Base-by-base conservation (phyloP, 2,888 invertebrate species). In the Ectemnius continuus region DNA sequence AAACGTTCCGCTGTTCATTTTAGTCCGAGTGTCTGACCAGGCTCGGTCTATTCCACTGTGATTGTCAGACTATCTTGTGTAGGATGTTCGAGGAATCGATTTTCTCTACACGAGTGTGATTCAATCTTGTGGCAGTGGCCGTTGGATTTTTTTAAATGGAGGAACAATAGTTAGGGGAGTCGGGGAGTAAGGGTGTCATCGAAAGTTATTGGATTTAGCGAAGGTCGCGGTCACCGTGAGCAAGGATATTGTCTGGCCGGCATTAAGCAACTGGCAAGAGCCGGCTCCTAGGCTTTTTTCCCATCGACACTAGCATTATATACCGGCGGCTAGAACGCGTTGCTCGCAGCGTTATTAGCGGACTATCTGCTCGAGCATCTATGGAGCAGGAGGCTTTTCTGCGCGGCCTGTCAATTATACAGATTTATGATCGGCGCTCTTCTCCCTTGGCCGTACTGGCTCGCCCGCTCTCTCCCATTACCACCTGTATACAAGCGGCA, bases 391-490 rank as follows among this genome's bases (percentile, higher is more conserved):
- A 79, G 73, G 79, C 69, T 76, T 75, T 83, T 83, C 84, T 70
- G 73, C 81, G 79, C 79, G 73, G 79, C 78, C 87, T 88, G 88
- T 88, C 88, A 88, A 88, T 88, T 88, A 88, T 84, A 86, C 86
- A 86, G 88, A 88, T 88, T 88, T 88, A 88, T 86, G 87, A 88
- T 78, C 65, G 26, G 63, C 73, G 62, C 67, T 66, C 64, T 58
- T 63, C 62, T 66, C 18, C 56, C 67, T 46, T 0, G 4, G 13
- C 64, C 8, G n/a, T 16, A 46, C 2, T 45, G 14, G 52, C 2
- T 45, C 36, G 57, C n/a, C 14, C 60, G 48, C 63, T 65, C 45
- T 46, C 36, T 18, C 63, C 63, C 67, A 57, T 47, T 52, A 64
- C 70, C 66, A 28, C 47, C 73, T 65, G 20, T 64, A 36, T 36